A percentile compares a stretch with the other conserved stretches of the same genome.
Evolutionary conservation across 1,140 invertebrate genomes (phyloP).

Genomic region (Heliconius eleuchia): DNA sequence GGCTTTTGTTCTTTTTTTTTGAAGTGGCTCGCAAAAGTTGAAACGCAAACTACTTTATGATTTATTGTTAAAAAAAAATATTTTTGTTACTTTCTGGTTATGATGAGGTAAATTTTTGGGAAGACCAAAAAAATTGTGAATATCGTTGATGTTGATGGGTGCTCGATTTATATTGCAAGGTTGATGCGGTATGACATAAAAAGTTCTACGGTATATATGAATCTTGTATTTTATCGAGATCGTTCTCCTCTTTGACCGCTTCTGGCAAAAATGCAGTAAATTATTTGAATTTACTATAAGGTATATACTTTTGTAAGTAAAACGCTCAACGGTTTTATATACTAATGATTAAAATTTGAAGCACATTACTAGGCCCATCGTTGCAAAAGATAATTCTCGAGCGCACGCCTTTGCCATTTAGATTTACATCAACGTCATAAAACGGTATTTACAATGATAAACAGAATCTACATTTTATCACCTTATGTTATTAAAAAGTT

Average conservation of each 20-base stretch:
- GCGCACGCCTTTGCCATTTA: constrained; percentile 51
- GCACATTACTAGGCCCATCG: constrained; percentile 13
- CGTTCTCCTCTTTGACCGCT: too few species aligned
- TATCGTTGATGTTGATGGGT: neutral
- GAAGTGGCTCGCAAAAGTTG: constrained; percentile 19
- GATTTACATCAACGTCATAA: constrained; percentile 45
- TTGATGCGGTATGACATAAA: neutral
- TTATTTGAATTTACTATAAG: too few species aligned
- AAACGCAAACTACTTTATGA: constrained; percentile 6
- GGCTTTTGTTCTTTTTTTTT: constrained; percentile 18
- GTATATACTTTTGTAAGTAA: too few species aligned
- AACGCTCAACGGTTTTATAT: constrained; percentile 1
- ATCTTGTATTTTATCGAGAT: too few species aligned
- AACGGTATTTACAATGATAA: constrained; percentile 33
- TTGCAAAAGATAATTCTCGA: constrained; percentile 18
- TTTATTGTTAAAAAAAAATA: constrained; percentile 10
- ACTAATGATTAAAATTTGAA: constrained; percentile 20
- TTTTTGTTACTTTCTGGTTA: neutral
- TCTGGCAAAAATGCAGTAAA: too few species aligned
- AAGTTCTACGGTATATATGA: too few species aligned
- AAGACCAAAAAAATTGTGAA: neutral
- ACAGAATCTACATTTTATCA: constrained; percentile 40
- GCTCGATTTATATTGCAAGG: neutral
- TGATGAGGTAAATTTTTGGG: neutral
- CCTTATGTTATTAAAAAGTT: constrained; percentile 13